phyloP scores from a whole-genome alignment of 2,113 vertebrate species.

The Hipposideros armiger region DNA sequence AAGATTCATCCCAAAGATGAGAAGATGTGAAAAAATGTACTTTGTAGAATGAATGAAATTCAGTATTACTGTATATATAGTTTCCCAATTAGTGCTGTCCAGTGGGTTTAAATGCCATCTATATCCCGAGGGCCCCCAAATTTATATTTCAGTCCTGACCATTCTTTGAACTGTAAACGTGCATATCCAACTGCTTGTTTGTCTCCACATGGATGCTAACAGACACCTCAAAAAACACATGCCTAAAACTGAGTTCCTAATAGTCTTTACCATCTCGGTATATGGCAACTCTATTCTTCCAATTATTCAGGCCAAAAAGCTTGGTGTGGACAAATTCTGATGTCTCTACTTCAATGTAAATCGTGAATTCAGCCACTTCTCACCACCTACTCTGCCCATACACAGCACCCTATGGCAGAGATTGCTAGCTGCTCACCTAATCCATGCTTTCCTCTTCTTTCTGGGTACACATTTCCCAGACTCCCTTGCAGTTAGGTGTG shows the following conservation, averaged over 20 bases:
- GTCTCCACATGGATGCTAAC: background rate
- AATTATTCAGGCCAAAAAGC: slow-evolving; percentile 8
- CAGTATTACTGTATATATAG: background rate
- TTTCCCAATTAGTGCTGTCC: slow-evolving; percentile 17
- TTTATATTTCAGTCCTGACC: slow-evolving; percentile 3
- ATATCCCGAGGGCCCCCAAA: background rate
- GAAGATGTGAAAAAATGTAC: slow-evolving; percentile 19
- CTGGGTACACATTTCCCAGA: background rate
- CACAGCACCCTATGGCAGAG: background rate
- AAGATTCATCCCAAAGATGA: slow-evolving; percentile 36
- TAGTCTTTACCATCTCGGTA: background rate
- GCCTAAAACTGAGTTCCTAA: background rate
- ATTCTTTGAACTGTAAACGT: background rate
- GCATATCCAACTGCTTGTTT: background rate
- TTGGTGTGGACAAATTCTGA: slow-evolving; percentile 18
- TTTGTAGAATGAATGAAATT: slow-evolving; percentile 28
- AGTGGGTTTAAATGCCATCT: background rate
- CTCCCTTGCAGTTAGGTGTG: background rate
- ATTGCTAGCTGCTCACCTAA: background rate
- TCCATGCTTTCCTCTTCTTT: background rate
- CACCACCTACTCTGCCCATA: background rate
- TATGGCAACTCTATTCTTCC: background rate
- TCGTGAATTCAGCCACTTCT: slow-evolving; percentile 5
- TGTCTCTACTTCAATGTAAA: slow-evolving; percentile 20
- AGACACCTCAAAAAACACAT: slow-evolving; percentile 21